Base-by-base conservation (phyloP, 2,888 invertebrate species). In the Lypha dubia region DNA sequence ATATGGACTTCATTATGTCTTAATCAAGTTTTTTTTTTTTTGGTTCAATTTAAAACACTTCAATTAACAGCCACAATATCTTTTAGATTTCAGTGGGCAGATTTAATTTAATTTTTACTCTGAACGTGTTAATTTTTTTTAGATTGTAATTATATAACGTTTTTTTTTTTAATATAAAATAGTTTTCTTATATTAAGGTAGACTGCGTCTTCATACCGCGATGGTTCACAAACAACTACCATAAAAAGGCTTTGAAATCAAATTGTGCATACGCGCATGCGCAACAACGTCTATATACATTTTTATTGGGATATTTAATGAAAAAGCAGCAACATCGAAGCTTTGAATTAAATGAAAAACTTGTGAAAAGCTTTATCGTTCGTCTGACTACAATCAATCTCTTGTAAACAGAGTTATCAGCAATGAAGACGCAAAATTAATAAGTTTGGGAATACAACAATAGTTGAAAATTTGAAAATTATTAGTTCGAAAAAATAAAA, bases 191-290 rank as follows among this genome's bases (percentile, higher is more conserved):
- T 44, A 44, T 44, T 44, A 3, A 63, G 44, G 44, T 44, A 4
- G 11, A 44, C 63, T 63, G 82, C 86, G 87, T 87, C 87, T 84
- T 83, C 70, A 75, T 79, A 73, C 84, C 74, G 79, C 86, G 77
- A 85, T 73, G 83, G 84, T 74, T 86, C 71, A 75, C 80, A 73
- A 56, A 82, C 83, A 70, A 87, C 86, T 87, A 82, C 79, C 81
- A 86, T 58, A 74, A 84, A 79, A 84, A 74, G 62, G 70, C 49
- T 77, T 65, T n/a, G 28, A 62, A 62, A 38, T 58, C 38, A 46
- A 79, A 74, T 81, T 63, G 77, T 81, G 58, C 58, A 79, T 74
- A 70, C 77, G 81, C 68, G 81, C 60, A 68, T 74, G 77, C 77
- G 81, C 84, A 77, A 81, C 63, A 73, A 17, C 67, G 41, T 74